Evolutionary conservation across 2,113 vertebrate species (phyloP), one percentile per base, ranked within the genome.

Genomic region (Aldabrachelys gigantea): DNA sequence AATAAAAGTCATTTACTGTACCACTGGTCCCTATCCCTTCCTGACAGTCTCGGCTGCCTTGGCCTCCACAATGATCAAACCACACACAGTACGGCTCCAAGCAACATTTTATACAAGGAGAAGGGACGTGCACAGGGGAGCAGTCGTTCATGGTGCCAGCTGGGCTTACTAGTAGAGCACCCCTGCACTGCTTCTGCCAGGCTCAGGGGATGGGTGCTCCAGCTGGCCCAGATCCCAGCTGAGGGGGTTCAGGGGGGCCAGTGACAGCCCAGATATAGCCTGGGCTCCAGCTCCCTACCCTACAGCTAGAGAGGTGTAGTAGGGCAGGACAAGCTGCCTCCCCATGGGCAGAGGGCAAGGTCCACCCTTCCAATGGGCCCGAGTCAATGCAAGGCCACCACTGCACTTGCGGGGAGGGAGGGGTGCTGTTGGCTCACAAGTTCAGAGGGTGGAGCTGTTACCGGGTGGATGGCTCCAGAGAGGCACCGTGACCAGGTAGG

Each of bases 1-100:
- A 98, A 98, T 98, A 98, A 98, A 98, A 98, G 96, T 98, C 98
- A 98, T 98, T 98, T 98, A 98, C 97, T 98, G 98, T 98, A 98
- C 97, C 98, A 97, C 96, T 97, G 65, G 65, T 38, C 65, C 65
- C 35, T 38, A 11, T 38, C 16, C n/a, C 65, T 72, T 72, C n/a
- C 19, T 72, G 65, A n/a, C 54, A 91, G 80, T 29, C 21, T 96
- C 80, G 41, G 50, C 57, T 79, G 19, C 86, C 93, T 90, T 47
- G 52, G 88, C 53, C 31, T 41, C 21, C n/a, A 22, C 22, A 8
- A 79, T 54, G 38, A 31, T 85, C 27, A 21, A 38, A 38, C 65
- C n/a, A 38, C 65, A 38, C 35, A 38, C n/a, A 38, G n/a, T 9
- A 69, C 4, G 8, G 31, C 29, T 69, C 65, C 7, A 9, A 22